Percentiles rank a stretch among this genome's conserved stretches.
Evolutionary conservation across 1,140 invertebrate species (phyloP).

Genomic region (Schlechtendalia chinensis): DNA sequence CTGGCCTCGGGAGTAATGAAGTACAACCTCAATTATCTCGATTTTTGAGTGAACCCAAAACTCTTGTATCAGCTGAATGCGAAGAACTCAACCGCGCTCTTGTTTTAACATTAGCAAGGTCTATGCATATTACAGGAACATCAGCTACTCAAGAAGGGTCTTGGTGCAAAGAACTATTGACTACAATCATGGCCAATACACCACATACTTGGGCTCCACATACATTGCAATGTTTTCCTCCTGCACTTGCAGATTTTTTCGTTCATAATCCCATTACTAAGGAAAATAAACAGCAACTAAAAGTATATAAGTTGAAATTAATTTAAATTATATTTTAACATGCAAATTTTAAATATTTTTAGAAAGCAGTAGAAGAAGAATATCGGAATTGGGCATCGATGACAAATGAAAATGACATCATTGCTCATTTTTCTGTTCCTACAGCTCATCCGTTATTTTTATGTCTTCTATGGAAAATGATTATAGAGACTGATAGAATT

Average conservation of each 20-base stretch:
- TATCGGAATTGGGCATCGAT: conserved; percentile 95
- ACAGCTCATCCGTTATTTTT: conserved; percentile 85
- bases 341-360: conserved; percentile 44
- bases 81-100: conserved; percentile 91
- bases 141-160: conserved; percentile 67
- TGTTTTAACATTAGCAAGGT: conserved; percentile 87
- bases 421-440: conserved; percentile 89
- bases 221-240: conserved; percentile 87
- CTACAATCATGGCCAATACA: conserved; percentile 88
- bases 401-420: conserved; percentile 94
- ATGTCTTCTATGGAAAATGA: conserved; percentile 92
- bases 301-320: conserved; percentile 57
- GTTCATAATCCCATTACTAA: conserved; percentile 76
- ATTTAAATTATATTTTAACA: background rate
- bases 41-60: conserved; percentile 83
- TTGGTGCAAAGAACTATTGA: conserved; percentile 88
- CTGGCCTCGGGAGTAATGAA: conserved; percentile 80
- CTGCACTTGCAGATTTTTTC: conserved; percentile 83
- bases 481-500: conserved; percentile 89
- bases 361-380: conserved; percentile 89
- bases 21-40: conserved; percentile 86
- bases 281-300: conserved; percentile 86
- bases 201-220: conserved; percentile 92
- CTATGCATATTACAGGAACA: conserved; percentile 80
- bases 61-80: conserved; percentile 85